Evolutionary conservation across 2,113 vertebrate species (phyloP), one percentile per base, ranked within the genome.

Genomic region (Orycteropus afer): DNA sequence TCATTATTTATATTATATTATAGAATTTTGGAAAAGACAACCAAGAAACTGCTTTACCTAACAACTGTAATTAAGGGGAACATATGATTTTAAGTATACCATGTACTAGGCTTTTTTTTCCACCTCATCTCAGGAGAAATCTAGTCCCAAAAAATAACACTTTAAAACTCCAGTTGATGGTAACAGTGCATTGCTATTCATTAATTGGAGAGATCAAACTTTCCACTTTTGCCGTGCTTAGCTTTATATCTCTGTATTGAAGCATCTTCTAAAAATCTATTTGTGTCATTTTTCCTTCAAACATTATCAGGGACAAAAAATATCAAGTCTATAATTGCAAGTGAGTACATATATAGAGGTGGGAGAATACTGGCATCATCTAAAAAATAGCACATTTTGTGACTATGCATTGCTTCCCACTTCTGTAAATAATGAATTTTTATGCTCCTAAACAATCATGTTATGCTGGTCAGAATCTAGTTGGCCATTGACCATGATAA

Each of bases 211-310:
- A 91, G 34, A 89, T 94, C 23, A 89, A 5, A 18, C 40, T 7
- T 92, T 95, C 34, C n/a, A n/a, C 32, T 82, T 93, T 73, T 51
- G 29, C 47, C 76, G 7, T 32, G 45, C 18, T 47, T 88, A 79
- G 42, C 51, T 89, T 59, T 80, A 40, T 4, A 0, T 88, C n/a
- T 94, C 15, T 22, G 81, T 11, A 45, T 1, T 69, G 45, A 93
- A 27, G 4, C 7, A 37, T 15, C 29, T 90, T 90, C 94, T 93
- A 59, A 47, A 94, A 97, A 87, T n/a, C 40, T 96, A 67, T 51
- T 84, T 82, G 55, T 59, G 25, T 94, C 91, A 81, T 80, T 96
- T 97, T 91, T 96, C 73, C 82, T 97, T 95, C 37, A 74, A 77
- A 57, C 15, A 89, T 78, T 76, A 87, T 96, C 79, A 96, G 89